Evolutionary conservation across 2,113 vertebrate genomes (phyloP), one percentile per base, ranked within the genome.

Genomic region (Myocastor coypus): DNA sequence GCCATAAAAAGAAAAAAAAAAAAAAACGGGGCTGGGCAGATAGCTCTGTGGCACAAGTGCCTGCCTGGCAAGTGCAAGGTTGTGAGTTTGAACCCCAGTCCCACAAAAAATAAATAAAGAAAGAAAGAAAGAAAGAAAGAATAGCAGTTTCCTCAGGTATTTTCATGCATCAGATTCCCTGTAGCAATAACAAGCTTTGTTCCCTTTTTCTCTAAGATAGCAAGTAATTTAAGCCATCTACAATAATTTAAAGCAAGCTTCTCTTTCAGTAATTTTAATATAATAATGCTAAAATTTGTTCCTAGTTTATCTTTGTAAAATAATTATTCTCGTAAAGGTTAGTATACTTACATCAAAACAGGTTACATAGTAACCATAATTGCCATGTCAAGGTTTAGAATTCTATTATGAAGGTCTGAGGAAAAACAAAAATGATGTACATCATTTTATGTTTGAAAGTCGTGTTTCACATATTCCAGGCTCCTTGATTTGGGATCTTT

Each of bases 271-370:
- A 77, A 34, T 93, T 87, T 94, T 52, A 40, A 75, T 95, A 87
- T 63, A 80, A 9, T 73, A 10, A 64, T 30, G 68, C 37, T 61
- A 77, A 32, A 73, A 30, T 55, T 83, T 82, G 5, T 94, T 84
- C 14, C 26, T 81, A 78, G 3, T 83, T 89, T 91, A 71, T 82
- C 93, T 37, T 84, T 91, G 85, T 92, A 13, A 96, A 83, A 68
- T 50, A 89, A 86, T 84, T 87, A 34, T 81, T 61, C 32, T 42
- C 37, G 11, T 81, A 66, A 87, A 92, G 7, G 26, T 81, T 80
- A 55, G 7, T 91, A 16, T 91, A 24, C 34, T 90, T 68, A 80
- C 50, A 30, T 46, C 24, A 92, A 57, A 89, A 40, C 57, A 69
- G 28, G 20, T 1, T 32, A 90, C 16, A 11, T 89, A 22, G 64